Conservation (phyloP, 2,113 vertebrate genomes). For the Ophthalmolycus amberensis region DNA sequence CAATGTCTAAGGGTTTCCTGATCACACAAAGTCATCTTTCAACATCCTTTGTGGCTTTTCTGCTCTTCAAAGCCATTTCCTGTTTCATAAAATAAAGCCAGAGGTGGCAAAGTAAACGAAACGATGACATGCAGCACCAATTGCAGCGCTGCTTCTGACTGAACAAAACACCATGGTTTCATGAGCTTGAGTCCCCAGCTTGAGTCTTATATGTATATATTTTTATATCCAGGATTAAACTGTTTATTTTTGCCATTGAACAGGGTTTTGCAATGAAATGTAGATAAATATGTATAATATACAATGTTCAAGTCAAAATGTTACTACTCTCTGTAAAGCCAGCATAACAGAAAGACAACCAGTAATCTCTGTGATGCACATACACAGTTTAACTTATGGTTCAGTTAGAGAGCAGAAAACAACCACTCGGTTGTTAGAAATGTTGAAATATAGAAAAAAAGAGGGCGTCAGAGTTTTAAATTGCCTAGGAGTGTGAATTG, state of each 20-base stretch:
- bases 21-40: not conserved
- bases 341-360: not conserved
- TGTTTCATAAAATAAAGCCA: not conserved
- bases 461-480: not conserved
- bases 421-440: not conserved
- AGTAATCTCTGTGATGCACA: not conserved
- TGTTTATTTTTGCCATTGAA: not conserved
- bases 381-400: not conserved
- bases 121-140: not conserved
- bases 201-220: too few species aligned
- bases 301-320: not conserved
- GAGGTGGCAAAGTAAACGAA: not conserved
- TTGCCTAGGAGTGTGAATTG: not conserved
- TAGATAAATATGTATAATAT: too few species aligned
- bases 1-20: not conserved
- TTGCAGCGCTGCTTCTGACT: not conserved
- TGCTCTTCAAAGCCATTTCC: conserved; percentile 36
- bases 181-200: not conserved
- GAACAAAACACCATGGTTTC: not conserved
- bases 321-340: not conserved
- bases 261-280: not conserved
- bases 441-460: not conserved
- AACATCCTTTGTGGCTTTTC: conserved; percentile 4
- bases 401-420: not conserved
- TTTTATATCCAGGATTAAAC: not conserved